Evolutionary conservation across 2,113 vertebrate species (phyloP).

Genomic region (Caretta caretta): DNA sequence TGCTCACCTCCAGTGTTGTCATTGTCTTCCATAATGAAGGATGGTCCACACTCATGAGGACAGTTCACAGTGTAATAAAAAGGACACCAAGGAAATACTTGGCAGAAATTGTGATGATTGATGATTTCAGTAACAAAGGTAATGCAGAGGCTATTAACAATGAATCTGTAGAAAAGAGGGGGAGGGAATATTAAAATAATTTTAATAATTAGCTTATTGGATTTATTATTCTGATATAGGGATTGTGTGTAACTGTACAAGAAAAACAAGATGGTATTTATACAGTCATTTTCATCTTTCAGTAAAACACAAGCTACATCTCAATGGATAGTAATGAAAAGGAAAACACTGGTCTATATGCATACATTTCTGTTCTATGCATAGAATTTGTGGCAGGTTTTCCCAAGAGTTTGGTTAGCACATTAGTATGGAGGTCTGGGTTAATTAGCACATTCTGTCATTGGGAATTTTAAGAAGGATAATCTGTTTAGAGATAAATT

Average conservation of each 20-base stretch:
- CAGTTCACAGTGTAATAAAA: constrained; percentile 88
- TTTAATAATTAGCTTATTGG: background rate
- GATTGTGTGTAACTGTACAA: background rate
- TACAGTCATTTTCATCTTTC: background rate
- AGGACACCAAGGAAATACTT: constrained; percentile 86
- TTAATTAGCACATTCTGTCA: background rate
- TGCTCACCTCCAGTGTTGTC: constrained; percentile 85
- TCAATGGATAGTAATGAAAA: background rate
- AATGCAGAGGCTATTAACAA: constrained; percentile 32
- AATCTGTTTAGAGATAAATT: background rate
- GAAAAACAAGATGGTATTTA: constrained; percentile 1
- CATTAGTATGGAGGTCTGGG: background rate
- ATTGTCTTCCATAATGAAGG: constrained; percentile 90
- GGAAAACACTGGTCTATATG: background rate
- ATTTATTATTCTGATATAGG: background rate
- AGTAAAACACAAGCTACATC: background rate
- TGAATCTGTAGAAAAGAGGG: background rate
- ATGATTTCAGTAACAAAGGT: constrained; percentile 91
- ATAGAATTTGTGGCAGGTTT: background rate
- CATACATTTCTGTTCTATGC: background rate
- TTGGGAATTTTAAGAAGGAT: background rate
- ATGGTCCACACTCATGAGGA: constrained; percentile 89
- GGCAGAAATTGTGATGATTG: constrained; percentile 88
- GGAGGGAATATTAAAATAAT: background rate
- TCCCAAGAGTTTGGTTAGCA: background rate